Percentiles rank a stretch among this genome's conserved stretches.
These are phyloP conservation scores for Hylyphantes graminicola DNA, from an alignment of 1,140 invertebrate genomes.

Conservation along the genomic window DNA sequence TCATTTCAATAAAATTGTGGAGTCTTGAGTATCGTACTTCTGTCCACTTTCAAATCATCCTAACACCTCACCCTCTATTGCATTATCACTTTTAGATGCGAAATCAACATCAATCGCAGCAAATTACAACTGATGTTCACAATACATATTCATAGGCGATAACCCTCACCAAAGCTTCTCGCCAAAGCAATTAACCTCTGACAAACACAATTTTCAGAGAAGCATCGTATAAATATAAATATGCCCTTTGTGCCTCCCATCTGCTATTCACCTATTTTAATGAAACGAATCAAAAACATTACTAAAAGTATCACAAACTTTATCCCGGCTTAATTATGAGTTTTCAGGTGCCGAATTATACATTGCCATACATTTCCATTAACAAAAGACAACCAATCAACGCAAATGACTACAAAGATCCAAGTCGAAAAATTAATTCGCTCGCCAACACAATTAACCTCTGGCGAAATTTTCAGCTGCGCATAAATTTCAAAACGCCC, in stretches of 20 bases:
- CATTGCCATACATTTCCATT: not conserved
- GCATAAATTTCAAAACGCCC: conserved; percentile 32
- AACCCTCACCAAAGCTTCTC: too few relatives aligned
- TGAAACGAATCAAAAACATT: not conserved
- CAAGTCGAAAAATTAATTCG: conserved; percentile 50
- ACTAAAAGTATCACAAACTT: not conserved
- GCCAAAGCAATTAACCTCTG: too few relatives aligned
- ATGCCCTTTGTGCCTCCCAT: not conserved
- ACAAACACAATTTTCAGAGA: too few relatives aligned
- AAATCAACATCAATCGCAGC: too few relatives aligned
- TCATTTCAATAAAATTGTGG: too few relatives aligned
- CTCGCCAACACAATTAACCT: conserved; percentile 46
- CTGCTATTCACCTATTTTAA: not conserved
- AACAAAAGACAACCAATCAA: not conserved
- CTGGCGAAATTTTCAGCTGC: not conserved
- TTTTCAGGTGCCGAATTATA: not conserved
- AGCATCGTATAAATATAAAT: not conserved
- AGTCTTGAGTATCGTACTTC: too few relatives aligned
- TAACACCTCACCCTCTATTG: too few relatives aligned
- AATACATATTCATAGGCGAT: too few relatives aligned
- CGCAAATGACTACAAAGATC: conserved; percentile 4
- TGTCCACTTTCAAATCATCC: too few relatives aligned
- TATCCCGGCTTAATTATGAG: not conserved
- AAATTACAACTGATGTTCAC: too few relatives aligned
- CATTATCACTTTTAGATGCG: too few relatives aligned